Base-by-base conservation (phyloP, 2,888 invertebrate species). In the Ornithoptera priamus region DNA sequence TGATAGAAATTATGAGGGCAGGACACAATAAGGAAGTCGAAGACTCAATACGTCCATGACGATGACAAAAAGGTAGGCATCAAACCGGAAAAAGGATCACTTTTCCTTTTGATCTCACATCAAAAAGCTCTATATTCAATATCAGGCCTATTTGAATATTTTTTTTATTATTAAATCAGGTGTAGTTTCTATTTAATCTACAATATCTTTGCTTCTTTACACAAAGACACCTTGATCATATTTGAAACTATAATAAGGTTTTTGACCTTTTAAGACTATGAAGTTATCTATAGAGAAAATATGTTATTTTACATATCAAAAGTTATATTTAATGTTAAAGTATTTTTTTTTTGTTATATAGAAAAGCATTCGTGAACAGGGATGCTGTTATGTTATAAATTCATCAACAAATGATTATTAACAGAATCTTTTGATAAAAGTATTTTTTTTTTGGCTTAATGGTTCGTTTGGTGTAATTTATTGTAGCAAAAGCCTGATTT, bases 61-160 rank as follows among this genome's bases (percentile, higher is more conserved):
- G 75, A 83, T 82, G 85, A 90, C 89, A 90, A 88, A 87, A 82
- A 78, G 78, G 75, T 79, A 89, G 88, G 90, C 87, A 89, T 87
- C 82, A 86, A 82, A 78, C 83, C 85, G 86, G 88, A 89, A 90
- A 88, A 89, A 46, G 81, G 88, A 90, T 89, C 86, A 85, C 83
- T 87, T 89, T 88, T 86, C 83, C 86, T 86, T 90, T 90, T 90
- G 87, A 90, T 85, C 86, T 86, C 76, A 82, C 85, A 82, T 86
- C 86, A 87, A 89, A 89, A 85, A 84, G 85, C 75, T 79, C 73
- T 75, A 72, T 75, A 72, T 72, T 71, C 67, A 69, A 72, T 70
- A 73, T 72, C 68, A 66, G 66, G 75, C 67, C 22, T 62, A 71
- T 71, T 71, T 71, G 67, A 65, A 72, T 71, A 71, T 71, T 64